Evolutionary conservation across 1,140 invertebrate species (phyloP).

Genomic region (Elymnias hypermnestra): DNA sequence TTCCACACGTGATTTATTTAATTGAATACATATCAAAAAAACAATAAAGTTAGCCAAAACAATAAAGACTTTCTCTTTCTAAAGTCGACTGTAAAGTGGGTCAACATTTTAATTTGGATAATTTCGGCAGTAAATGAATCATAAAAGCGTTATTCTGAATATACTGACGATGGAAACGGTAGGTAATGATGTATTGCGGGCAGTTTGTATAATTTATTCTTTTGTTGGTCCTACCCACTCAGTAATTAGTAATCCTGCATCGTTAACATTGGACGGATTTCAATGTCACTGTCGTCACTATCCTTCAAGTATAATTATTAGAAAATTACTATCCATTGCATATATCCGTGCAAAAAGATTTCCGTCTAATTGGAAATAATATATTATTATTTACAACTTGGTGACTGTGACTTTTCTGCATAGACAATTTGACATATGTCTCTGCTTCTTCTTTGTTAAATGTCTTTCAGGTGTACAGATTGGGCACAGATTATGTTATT

Average conservation of each 20-base stretch:
- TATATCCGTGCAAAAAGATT: too few relatives aligned
- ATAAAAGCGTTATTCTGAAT: slow-evolving; percentile 28
- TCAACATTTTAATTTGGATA: slow-evolving; percentile 31
- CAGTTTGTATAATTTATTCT: slow-evolving; percentile 14
- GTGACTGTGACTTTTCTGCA: too few relatives aligned
- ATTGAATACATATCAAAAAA: slow-evolving; percentile 12
- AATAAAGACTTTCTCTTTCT: slow-evolving; percentile 32
- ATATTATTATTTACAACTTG: too few relatives aligned
- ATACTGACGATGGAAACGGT: slow-evolving; percentile 15
- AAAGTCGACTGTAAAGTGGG: slow-evolving; percentile 25
- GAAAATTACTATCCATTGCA: too few relatives aligned
- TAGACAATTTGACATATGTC: too few relatives aligned
- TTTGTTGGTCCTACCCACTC: slow-evolving; percentile 14
- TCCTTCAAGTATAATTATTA: too few relatives aligned
- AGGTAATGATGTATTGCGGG: slow-evolving; percentile 18
- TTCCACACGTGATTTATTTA: slow-evolving; percentile 1
- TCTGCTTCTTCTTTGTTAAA: too few relatives aligned
- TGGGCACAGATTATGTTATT: too few relatives aligned
- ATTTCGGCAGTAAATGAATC: slow-evolving; percentile 33
- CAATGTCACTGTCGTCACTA: slow-evolving; percentile 1
- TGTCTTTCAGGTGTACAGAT: too few relatives aligned
- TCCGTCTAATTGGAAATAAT: too few relatives aligned
- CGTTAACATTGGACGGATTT: slow-evolving; percentile 3
- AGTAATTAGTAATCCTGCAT: slow-evolving; percentile 18
- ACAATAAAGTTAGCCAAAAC: slow-evolving; percentile 19